Evolutionary conservation across 2,113 vertebrate species (phyloP).

Genomic region (Loxodonta africana): DNA sequence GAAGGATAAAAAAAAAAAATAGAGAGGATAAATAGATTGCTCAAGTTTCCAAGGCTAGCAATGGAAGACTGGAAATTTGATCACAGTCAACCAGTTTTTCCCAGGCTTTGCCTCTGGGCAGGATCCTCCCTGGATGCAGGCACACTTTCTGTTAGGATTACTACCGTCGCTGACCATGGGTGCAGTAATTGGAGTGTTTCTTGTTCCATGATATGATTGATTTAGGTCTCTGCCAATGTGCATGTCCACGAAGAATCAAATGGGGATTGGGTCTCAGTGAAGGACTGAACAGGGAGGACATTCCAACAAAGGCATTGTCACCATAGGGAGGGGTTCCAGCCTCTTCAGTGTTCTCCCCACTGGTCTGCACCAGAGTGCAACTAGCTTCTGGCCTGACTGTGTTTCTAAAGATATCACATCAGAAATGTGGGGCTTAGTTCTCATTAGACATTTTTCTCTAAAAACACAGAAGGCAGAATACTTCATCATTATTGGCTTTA

Average conservation of each 20-base stretch:
- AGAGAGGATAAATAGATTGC: not conserved
- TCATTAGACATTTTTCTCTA: not conserved
- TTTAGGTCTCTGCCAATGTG: not conserved
- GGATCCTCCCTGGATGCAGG: not conserved
- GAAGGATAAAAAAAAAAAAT: not conserved
- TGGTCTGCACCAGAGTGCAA: not conserved
- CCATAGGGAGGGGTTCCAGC: accelerated
- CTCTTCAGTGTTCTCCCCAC: not conserved
- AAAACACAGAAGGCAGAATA: not conserved
- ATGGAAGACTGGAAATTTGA: not conserved
- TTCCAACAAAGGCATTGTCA: not conserved
- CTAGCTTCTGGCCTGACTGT: not conserved
- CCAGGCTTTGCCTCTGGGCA: not conserved
- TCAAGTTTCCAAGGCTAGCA: not conserved
- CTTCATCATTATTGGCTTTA: not conserved
- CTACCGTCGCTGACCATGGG: not conserved
- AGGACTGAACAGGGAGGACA: accelerated
- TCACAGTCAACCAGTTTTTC: not conserved
- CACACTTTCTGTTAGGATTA: not conserved
- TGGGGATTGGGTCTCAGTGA: not conserved
- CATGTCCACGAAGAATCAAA: not conserved
- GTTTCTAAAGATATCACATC: not conserved
- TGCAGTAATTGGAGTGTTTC: not conserved
- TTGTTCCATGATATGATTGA: not conserved
- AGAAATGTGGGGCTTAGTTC: not conserved